Conservation (phyloP, 2,113 vertebrate species). For the Pomatorhinus ruficollis region DNA sequence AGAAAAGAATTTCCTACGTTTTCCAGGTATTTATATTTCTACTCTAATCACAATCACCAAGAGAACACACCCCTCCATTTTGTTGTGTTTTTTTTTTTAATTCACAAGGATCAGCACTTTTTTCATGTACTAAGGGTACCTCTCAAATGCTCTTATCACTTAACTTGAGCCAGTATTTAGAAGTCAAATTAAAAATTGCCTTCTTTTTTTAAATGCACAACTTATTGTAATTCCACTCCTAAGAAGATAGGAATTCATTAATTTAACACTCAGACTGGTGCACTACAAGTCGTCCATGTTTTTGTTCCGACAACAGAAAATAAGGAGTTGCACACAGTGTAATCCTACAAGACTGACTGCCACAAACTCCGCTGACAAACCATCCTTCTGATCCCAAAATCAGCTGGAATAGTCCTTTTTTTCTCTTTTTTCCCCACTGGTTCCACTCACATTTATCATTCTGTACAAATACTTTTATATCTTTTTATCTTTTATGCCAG, state of each 20-base stretch:
- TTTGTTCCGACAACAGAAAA: background rate
- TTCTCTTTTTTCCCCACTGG: background rate
- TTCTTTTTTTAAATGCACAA: background rate
- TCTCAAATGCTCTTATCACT: constrained; percentile 23
- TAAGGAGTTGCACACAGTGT: background rate
- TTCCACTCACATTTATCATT: background rate
- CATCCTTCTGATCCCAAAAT: background rate
- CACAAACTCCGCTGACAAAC: background rate
- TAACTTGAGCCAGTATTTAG: constrained; percentile 2
- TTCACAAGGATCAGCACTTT: constrained; percentile 21
- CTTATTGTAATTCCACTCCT: constrained; percentile 13
- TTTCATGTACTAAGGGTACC: background rate
- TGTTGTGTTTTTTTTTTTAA: background rate
- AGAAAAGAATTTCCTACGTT: background rate
- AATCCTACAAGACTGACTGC: background rate
- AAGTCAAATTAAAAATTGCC: constrained; percentile 28
- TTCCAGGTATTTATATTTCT: background rate
- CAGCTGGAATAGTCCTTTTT: background rate
- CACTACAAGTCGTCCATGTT: background rate
- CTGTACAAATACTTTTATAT: background rate
- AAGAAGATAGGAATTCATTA: background rate
- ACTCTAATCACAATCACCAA: background rate
- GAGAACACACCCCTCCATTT: background rate
- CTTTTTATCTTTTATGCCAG: background rate
- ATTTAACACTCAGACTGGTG: background rate